Conservation (phyloP, 2,113 vertebrate genomes). For the Chaetodon auriga region DNA sequence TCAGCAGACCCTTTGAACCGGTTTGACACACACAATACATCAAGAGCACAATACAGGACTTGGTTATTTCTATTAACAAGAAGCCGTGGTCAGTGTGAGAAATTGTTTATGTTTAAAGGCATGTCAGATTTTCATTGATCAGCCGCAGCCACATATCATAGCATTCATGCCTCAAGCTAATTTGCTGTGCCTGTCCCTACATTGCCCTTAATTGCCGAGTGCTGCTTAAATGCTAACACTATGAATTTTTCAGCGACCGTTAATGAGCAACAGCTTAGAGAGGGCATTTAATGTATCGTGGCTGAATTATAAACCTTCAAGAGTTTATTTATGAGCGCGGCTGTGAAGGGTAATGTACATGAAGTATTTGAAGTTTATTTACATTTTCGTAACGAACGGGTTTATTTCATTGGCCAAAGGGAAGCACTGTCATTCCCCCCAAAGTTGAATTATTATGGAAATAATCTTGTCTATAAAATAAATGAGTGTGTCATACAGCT, state of each 20-base stretch:
- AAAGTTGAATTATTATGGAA: slow-evolving; percentile 16
- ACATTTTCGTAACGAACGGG: slow-evolving; percentile 13
- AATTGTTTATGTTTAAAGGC: slow-evolving; percentile 12
- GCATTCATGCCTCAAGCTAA: slow-evolving; percentile 49
- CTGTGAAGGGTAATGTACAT: slow-evolving; percentile 28
- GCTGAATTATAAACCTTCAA: slow-evolving; percentile 49
- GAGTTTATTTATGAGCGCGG: slow-evolving; percentile 34
- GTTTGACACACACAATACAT: neutral
- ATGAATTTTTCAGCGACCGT: slow-evolving; percentile 59
- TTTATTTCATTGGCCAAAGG: slow-evolving; percentile 9
- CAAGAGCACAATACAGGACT: neutral
- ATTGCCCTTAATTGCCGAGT: slow-evolving; percentile 64
- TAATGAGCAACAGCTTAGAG: slow-evolving; percentile 54
- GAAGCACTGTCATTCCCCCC: neutral
- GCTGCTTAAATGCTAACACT: slow-evolving; percentile 68
- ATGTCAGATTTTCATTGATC: slow-evolving; percentile 18
- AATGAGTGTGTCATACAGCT: slow-evolving; percentile 20
- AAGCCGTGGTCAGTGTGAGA: slow-evolving; percentile 17
- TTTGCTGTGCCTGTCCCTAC: slow-evolving; percentile 29
- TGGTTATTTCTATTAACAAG: slow-evolving; percentile 1
- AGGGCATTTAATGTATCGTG: slow-evolving; percentile 43
- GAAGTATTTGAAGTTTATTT: slow-evolving; percentile 17
- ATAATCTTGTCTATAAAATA: slow-evolving; percentile 5
- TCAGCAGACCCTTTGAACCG: neutral
- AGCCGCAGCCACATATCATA: slow-evolving; percentile 24